Evolutionary conservation across 1,140 invertebrate genomes (phyloP).

Genomic region (Penaeus japonicus): DNA sequence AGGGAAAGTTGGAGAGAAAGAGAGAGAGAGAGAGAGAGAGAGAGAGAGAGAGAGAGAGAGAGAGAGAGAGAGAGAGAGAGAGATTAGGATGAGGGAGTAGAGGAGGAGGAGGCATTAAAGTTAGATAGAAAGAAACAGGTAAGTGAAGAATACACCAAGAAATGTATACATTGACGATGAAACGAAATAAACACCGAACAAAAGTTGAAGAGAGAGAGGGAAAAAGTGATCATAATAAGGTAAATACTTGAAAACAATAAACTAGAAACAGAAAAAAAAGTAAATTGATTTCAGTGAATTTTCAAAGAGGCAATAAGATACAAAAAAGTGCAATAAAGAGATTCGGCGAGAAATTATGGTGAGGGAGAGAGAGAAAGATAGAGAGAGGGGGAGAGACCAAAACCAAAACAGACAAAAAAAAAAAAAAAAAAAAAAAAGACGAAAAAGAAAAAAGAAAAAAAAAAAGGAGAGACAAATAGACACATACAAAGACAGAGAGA

Average conservation of each 20-base stretch:
- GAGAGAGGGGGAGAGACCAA: background rate
- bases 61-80: no score
- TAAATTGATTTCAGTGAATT: background rate
- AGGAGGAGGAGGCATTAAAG: no score
- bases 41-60: no score
- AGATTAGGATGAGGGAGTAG: no score
- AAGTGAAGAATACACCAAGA: no score
- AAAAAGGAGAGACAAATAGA: background rate
- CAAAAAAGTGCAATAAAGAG: background rate
- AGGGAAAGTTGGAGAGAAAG: no score
- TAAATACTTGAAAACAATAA: background rate
- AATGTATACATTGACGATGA: no score
- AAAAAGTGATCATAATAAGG: background rate
- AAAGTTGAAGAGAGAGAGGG: no score
- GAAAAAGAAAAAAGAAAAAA: background rate
- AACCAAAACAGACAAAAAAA: background rate
- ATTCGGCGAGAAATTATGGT: background rate
- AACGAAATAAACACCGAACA: no score
- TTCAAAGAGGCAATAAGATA: background rate
- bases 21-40: no score
- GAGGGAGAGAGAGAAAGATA: background rate
- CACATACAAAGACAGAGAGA: no score
- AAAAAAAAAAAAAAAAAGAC: background rate
- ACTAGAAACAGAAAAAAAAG: background rate
- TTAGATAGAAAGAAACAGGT: no score